Evolutionary conservation across 2,797 vertebrate species (phyloP).

Genomic region (Percopsis omiscomaycus): DNA sequence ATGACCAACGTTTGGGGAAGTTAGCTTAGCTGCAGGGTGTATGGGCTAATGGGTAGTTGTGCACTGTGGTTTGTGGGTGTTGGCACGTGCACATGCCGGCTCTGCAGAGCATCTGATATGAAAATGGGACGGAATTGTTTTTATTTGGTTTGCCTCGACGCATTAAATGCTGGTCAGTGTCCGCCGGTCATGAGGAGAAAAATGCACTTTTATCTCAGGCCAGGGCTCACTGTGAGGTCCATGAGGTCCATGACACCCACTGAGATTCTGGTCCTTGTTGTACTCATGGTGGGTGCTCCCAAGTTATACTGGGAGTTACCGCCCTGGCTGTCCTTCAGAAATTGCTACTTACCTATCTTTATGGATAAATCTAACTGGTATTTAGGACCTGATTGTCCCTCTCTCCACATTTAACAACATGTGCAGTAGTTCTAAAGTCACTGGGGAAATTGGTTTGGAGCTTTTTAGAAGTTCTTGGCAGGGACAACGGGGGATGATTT

Average conservation of each 20-base stretch:
- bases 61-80: slow-evolving; percentile 12
- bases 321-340: slow-evolving; percentile 28
- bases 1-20: slow-evolving; percentile 20
- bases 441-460: slow-evolving; percentile 10
- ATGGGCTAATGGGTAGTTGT: slow-evolving; percentile 4
- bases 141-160: too few relatives aligned
- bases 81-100: neutral
- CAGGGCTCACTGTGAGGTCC: too few relatives aligned
- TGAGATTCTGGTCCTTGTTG: too few relatives aligned
- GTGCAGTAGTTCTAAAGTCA: neutral
- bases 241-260: too few relatives aligned
- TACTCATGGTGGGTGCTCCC: too few relatives aligned
- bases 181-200: too few relatives aligned
- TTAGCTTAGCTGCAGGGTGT: neutral
- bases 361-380: slow-evolving; percentile 31
- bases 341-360: slow-evolving; percentile 53
- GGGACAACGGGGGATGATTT: neutral
- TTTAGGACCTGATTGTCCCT: slow-evolving; percentile 27
- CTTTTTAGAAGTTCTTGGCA: slow-evolving; percentile 1
- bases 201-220: too few relatives aligned
- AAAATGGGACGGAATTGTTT: too few relatives aligned
- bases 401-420: slow-evolving; percentile 14
- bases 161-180: too few relatives aligned
- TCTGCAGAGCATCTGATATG: too few relatives aligned
- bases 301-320: neutral